Evolutionary conservation across 1,140 invertebrate species (phyloP), one percentile per base, ranked within the genome.

Genomic region (Calliphora vicina): DNA sequence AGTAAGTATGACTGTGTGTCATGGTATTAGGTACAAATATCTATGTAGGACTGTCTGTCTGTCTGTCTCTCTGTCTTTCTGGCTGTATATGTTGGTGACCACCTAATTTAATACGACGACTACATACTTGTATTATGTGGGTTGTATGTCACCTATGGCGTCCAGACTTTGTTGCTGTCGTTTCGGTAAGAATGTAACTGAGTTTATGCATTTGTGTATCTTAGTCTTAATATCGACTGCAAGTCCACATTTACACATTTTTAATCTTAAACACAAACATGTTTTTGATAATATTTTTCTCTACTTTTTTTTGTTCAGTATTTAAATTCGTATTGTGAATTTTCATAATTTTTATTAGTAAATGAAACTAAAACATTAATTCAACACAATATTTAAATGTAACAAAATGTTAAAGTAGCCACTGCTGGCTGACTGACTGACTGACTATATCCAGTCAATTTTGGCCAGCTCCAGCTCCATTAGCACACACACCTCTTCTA

Each of bases 91-190:
- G 12, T 10, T 67, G 61, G n/a, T 67, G 61, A 67, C 61, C 61
- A 67, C n/a, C 61, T 67, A 67, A 67, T 67, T 67, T 67, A 67
- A 67, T 67, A 67, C 23, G 35, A 67, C 23, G 35, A 35, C 35
- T 35, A 35, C 35, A 35, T 35, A 35, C 35, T 35, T 35, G 35
- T 35, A 35, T 35, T 67, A 67, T 67, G 61, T 67, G 61, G 61
- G 61, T 67, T 67, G 61, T 67, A 23, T 67, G 61, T 67, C 61
- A 67, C 61, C 61, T 12, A 67, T 67, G 23, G 61, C 61, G 61
- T 67, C 23, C 61, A 67, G 61, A 67, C 20, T 67, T 67, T 23
- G n/a, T 67, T 67, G 23, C 50, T 23, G 61, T 23, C 61, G 61
- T 23, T 67, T 23, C n/a, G n/a, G 50, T 57, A 17, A n/a, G 50